Conservation (phyloP, 2,113 vertebrate genomes). For the Rhea pennata region DNA sequence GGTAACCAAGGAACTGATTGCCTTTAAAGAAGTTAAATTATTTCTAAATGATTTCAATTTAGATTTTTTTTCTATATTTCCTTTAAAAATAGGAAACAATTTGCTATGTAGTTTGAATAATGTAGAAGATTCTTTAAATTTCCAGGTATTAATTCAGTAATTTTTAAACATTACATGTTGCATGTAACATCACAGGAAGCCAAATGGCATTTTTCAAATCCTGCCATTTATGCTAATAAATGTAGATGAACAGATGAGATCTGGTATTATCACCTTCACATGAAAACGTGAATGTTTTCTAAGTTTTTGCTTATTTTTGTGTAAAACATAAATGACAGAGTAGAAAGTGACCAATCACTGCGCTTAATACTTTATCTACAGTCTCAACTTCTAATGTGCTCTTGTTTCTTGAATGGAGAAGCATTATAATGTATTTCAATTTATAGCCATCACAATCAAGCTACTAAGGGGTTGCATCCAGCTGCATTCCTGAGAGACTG, state of each 20-base stretch:
- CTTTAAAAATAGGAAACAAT: slow-evolving; percentile 52
- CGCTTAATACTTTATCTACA: not conserved
- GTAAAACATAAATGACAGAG: slow-evolving; percentile 52
- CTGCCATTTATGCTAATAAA: slow-evolving; percentile 57
- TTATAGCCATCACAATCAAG: slow-evolving; percentile 50
- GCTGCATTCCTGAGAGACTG: slow-evolving; percentile 55
- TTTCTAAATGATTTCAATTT: slow-evolving; percentile 61
- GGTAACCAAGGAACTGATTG: slow-evolving; percentile 19
- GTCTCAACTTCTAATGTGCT: not conserved
- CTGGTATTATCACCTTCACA: slow-evolving; percentile 55
- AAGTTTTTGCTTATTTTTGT: slow-evolving; percentile 62
- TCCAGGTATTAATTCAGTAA: slow-evolving; percentile 64
- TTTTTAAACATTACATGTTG: slow-evolving; percentile 31
- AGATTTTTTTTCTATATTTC: slow-evolving; percentile 21
- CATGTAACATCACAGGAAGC: slow-evolving; percentile 42
- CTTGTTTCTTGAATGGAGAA: not conserved
- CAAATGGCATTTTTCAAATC: slow-evolving; percentile 24
- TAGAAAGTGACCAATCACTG: slow-evolving; percentile 56
- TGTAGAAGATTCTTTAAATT: slow-evolving; percentile 57
- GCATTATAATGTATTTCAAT: slow-evolving; percentile 30
- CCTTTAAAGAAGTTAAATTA: slow-evolving; percentile 48
- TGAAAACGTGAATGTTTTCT: slow-evolving; percentile 25
- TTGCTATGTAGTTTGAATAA: slow-evolving; percentile 49
- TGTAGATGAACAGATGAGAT: slow-evolving; percentile 43
- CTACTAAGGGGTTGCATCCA: slow-evolving; percentile 42